Conservation (phyloP, 2,888 invertebrate genomes). For the Eugnorisma glareosa region DNA sequence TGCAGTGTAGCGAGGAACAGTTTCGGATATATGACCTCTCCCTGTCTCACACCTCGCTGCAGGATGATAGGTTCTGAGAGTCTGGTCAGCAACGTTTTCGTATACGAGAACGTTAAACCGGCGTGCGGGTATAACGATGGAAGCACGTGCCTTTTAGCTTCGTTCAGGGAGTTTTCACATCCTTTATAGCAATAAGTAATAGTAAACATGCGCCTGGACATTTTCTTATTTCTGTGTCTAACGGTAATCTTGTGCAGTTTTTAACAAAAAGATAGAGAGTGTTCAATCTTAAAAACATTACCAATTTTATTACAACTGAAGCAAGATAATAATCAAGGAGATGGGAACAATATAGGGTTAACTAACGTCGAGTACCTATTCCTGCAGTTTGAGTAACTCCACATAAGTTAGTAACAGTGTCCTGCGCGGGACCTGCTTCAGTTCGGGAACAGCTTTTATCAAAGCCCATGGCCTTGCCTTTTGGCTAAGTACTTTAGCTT, state of each 20-base stretch:
- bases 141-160: background rate
- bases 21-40: too few species aligned
- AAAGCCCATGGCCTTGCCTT: background rate
- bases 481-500: background rate
- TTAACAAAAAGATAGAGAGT: background rate
- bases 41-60: too few species aligned
- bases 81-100: too few species aligned
- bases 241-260: background rate
- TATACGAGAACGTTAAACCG: too few species aligned
- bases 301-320: background rate
- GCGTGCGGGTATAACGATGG: background rate
- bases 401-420: background rate
- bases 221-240: background rate
- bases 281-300: background rate
- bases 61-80: too few species aligned
- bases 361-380: background rate
- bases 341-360: background rate
- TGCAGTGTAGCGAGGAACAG: too few species aligned
- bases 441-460: background rate
- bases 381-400: background rate
- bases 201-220: background rate
- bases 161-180: background rate
- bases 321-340: background rate
- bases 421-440: background rate
- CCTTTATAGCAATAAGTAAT: background rate